Evolutionary conservation across 2,797 vertebrate genomes (phyloP).

Genomic region (Momotus momota): DNA sequence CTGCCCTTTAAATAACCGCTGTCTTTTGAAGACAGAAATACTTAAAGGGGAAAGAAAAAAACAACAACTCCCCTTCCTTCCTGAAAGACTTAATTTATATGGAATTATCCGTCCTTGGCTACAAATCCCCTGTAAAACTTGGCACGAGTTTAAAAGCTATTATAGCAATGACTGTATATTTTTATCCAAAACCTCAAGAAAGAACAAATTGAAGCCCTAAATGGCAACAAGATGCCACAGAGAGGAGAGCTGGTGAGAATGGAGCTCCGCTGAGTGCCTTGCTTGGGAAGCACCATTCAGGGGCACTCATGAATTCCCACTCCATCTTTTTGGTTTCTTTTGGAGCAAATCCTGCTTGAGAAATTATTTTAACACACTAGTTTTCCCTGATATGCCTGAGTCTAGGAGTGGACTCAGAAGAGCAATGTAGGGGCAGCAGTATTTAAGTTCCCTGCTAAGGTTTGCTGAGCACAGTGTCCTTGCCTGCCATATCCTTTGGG

Average conservation of each 20-base stretch:
- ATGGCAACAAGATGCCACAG: background rate
- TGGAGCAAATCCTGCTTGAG: background rate
- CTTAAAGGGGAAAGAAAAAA: background rate
- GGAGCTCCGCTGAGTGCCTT: background rate
- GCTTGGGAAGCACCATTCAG: background rate
- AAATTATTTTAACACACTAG: background rate
- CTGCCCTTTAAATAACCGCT: background rate
- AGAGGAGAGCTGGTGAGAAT: background rate
- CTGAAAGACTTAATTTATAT: constrained; percentile 49
- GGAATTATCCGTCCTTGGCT: constrained; percentile 41
- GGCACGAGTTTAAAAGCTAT: constrained; percentile 32
- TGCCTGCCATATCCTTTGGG: background rate
- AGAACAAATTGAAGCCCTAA: background rate
- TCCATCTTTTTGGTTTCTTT: background rate
- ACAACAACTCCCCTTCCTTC: background rate
- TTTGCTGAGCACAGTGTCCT: background rate
- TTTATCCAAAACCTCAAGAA: constrained; percentile 2
- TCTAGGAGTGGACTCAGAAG: background rate
- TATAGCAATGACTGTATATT: constrained; percentile 31
- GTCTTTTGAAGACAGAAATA: constrained; percentile 28
- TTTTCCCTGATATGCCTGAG: background rate
- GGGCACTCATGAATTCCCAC: background rate
- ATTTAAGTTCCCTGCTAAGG: background rate
- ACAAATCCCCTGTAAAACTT: constrained; percentile 60
- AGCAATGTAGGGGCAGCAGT: background rate